Evolutionary conservation across 2,888 invertebrate genomes (phyloP), one percentile per base, ranked within the genome.

Genomic region (Pasiphila rectangulata): DNA sequence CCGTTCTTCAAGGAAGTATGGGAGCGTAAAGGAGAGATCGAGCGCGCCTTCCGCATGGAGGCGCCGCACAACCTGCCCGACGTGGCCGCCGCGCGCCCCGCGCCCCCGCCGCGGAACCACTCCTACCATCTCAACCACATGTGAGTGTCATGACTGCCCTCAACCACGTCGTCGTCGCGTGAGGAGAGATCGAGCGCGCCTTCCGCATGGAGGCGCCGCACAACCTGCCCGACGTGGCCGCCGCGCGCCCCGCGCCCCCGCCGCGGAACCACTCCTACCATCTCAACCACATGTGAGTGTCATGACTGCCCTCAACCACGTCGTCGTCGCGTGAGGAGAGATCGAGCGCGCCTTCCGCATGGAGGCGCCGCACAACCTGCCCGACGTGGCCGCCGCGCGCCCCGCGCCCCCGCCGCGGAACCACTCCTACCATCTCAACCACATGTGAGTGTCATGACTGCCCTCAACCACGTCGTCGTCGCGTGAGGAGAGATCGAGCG

Each of bases 1-100:
- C 97, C 97, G 34, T 98, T 98, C 90, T 96, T 98, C 89, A 96
- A 97, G 77, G 97, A 97, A 79, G 97, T 96, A 13, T 98, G 97
- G 97, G 97, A 97, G 77, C 95, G 96, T 65, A 97, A 97, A 67
- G 96, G 96, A 17, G 97, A 97, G 86, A 97, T 98, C 42, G 98
- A 98, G 76, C 95, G 96, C 71, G 94, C 97, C 10, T 96, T 96
- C 80, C 94, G 96, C 57, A 92, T 96, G 92, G 96, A 96, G 73
- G 95, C 95, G 37, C 82, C 81, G 2, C 72, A 42, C 64, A 69
- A 95, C 93, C 73, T 93, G 91, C 89, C 94, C 89, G 67, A 93
- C 91, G 90, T 92, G 79, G 90, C 92, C 77, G 82, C 90, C 81
- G 79, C 90, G 51, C 67, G 92, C 53, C 84, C 82, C 1, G 89